Evolutionary conservation across 2,888 invertebrate genomes (phyloP), one percentile per base, ranked within the genome.

Genomic region (Oxycera nigricornis): DNA sequence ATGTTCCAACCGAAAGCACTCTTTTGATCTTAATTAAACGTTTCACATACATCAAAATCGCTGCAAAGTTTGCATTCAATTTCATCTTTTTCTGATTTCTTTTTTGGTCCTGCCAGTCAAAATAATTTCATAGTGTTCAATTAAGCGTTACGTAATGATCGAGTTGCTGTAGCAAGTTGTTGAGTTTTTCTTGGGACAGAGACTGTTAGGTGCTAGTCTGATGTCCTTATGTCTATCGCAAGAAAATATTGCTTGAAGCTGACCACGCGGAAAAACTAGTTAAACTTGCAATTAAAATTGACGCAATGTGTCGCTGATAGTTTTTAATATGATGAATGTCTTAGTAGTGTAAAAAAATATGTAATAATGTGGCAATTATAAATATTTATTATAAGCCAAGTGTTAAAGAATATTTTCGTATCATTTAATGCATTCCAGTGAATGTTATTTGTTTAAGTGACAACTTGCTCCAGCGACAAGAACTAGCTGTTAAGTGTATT

Each of bases 31-130:
- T 55, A 55, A 55, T 55, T 6, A 55, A 17, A 26, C 24, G 55
- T 55, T 55, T 55, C 14, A 26, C 7, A 20, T 22, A 6, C 26
- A 55, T 55, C 7, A 9, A 24, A 55, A 39, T 9, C 7, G 14
- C 14, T 39, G 39, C 39, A 39, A 9, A 9, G 14, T 14, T 9
- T 39, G 14, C 39, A 9, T 20, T 9, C 24, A 55, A 55, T 55
- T 55, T 6, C 20, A n/a, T n/a, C 26, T 55, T 55, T 9, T 9
- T 55, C 24, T 55, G 20, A 55, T 55, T 55, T 17, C 55, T 20
- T 55, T 24, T 55, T 55, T 55, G 24, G 24, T n/a, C 7, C 24
- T 62, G 62, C 2, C 62, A 35, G 39, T 62, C 62, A 62, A 31
- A 62, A 26, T 20, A 17, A 9, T 35, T 4, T 39, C 35, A 62